These are phyloP conservation scores for Panulirus ornatus DNA, from an alignment of 1,140 invertebrate species.

Conservation along the genomic window DNA sequence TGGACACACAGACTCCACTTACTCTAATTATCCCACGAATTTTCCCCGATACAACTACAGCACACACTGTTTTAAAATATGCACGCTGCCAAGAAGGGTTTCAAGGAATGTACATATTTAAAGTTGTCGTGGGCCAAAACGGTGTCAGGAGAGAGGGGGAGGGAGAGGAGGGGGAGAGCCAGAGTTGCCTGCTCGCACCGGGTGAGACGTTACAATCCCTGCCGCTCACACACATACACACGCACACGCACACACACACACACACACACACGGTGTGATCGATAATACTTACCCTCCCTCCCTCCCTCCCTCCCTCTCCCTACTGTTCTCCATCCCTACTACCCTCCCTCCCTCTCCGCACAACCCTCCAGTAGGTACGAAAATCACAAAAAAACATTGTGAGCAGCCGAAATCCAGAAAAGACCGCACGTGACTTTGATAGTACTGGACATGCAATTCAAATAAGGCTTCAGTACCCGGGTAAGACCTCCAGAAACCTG, in stretches of 20 bases:
- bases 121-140: not conserved
- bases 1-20: not conserved
- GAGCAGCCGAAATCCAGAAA: too few relatives aligned
- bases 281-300: slow-evolving; percentile 3
- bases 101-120: not conserved
- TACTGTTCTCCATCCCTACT: too few relatives aligned
- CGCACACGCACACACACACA: not conserved
- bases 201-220: not conserved
- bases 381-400: too few relatives aligned
- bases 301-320: not conserved
- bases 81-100: too few relatives aligned
- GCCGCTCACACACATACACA: not conserved
- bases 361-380: too few relatives aligned
- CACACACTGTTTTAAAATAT: too few relatives aligned
- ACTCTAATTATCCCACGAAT: not conserved
- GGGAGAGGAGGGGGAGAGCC: not conserved
- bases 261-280: not conserved
- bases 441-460: too few relatives aligned
- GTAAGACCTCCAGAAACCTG: too few relatives aligned
- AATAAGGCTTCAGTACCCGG: too few relatives aligned
- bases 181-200: not conserved
- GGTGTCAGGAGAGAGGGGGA: not conserved
- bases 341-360: too few relatives aligned
- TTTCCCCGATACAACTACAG: too few relatives aligned
- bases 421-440: too few relatives aligned